Conservation (phyloP, 1,140 invertebrate species). For the Hylyphantes graminicola region DNA sequence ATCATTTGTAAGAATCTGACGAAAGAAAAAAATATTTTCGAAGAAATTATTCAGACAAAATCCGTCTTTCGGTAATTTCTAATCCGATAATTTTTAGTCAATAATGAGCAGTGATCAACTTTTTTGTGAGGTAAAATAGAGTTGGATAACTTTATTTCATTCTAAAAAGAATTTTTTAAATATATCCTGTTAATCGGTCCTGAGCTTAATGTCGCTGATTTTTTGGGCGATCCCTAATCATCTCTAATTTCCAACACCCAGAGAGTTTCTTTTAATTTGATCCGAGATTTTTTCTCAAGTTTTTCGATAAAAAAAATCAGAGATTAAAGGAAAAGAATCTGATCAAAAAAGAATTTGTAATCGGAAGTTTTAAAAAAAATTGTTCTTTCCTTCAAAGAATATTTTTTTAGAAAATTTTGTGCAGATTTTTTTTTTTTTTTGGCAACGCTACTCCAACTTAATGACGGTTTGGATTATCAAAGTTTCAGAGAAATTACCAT, state of each 20-base stretch:
- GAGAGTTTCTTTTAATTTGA: constrained; percentile 27
- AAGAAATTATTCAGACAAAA: constrained; percentile 30
- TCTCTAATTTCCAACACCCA: constrained; percentile 44
- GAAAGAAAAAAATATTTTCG: not conserved
- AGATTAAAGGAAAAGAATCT: constrained; percentile 36
- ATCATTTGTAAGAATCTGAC: constrained; percentile 6
- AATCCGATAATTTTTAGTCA: constrained; percentile 55
- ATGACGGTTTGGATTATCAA: constrained; percentile 17
- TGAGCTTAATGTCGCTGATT: not conserved
- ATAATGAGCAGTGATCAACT: constrained; percentile 25
- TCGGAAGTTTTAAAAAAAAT: constrained; percentile 1
- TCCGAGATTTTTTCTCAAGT: constrained; percentile 10
- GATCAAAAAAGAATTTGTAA: not conserved
- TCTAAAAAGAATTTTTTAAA: constrained; percentile 37
- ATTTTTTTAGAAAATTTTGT: not conserved
- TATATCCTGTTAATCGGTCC: constrained; percentile 46
- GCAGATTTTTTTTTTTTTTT: not conserved
- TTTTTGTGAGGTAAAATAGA: constrained; percentile 12
- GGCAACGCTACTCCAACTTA: constrained; percentile 3
- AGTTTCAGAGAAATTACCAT: not conserved
- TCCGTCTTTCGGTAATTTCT: constrained; percentile 36
- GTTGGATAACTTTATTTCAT: constrained; percentile 13
- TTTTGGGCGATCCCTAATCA: constrained; percentile 43
- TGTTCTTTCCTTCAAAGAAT: not conserved
- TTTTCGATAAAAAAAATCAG: constrained; percentile 8